Percentiles rank a stretch among this genome's conserved stretches.
Evolutionary conservation across 2,113 vertebrate genomes (phyloP).

Genomic region (Corythornis cristatus): DNA sequence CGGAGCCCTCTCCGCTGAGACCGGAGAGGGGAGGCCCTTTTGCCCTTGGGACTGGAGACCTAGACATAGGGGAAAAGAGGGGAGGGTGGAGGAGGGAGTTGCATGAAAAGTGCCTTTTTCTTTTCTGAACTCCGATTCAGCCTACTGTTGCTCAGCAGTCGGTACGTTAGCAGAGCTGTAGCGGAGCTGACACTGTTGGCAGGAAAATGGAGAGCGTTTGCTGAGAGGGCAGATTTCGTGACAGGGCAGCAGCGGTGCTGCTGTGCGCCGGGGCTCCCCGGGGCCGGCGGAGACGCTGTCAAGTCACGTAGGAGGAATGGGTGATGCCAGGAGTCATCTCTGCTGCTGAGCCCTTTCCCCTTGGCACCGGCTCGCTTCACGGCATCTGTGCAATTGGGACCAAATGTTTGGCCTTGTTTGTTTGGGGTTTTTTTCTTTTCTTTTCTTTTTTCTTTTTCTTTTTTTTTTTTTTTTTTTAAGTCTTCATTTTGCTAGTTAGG

Average conservation of each 20-base stretch:
- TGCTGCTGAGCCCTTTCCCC: conserved; percentile 4
- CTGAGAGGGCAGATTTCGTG: conserved; percentile 65
- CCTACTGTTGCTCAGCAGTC: background rate
- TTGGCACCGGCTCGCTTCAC: background rate
- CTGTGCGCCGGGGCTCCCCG: conserved; percentile 4
- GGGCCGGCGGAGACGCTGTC: conserved; percentile 19
- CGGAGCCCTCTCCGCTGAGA: background rate
- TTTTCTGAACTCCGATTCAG: background rate
- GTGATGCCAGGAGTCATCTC: conserved; percentile 21
- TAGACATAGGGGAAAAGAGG: rapidly evolving
- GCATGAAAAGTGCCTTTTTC: background rate
- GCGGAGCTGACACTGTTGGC: conserved; percentile 45
- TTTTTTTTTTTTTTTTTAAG: background rate
- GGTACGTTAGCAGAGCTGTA: conserved; percentile 18
- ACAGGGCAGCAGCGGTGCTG: conserved; percentile 50
- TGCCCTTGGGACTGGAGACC: background rate
- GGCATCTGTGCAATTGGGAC: conserved; percentile 8
- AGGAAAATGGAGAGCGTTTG: conserved; percentile 59
- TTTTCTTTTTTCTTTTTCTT: too few relatives aligned
- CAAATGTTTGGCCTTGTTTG: background rate
- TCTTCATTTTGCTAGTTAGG: background rate
- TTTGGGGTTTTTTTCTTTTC: too few relatives aligned
- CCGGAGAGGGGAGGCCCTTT: background rate
- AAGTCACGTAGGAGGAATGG: conserved; percentile 20
- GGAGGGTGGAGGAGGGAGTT: background rate